Base-by-base conservation (phyloP, 2,888 invertebrate species). In the Hirtodrosophila histrioides region DNA sequence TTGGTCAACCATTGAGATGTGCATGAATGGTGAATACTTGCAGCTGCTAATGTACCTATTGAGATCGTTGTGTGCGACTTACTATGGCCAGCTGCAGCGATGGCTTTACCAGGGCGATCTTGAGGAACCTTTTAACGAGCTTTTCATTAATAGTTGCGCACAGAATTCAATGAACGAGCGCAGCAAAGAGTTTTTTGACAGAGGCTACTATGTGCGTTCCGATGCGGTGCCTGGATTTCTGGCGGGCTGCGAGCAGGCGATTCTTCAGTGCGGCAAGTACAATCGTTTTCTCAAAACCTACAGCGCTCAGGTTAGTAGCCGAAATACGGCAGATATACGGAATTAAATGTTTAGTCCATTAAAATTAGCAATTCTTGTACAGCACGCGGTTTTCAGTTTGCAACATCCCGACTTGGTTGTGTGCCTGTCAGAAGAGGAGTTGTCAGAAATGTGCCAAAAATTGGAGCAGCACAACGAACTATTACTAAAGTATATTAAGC, bases 91-190 rank as follows among this genome's bases (percentile, higher is more conserved):
- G 88, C 93, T 98, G 35, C 94, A 96, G 86, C 94, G 95, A 63
- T 98, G 98, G 95, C 94, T 98, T 65, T 95, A 97, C 86, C 95
- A 97, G 89, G 98, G 98, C 0, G 93, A 94, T 51, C 92, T 97
- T 11, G 95, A 96, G 68, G 97, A 97, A 90, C 93, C 93, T 10
- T 95, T 94, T 85, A 94, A 95, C 75, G 98, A 98, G 92, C 96
- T 97, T 82, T 97, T 98, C 91, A 95, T 98, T 4, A 62, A 11
- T 53, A 78, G 82, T 4, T 88, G 87, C 63, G 71, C 86, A 0
- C 84, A 88, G 43, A 85, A 85, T 48, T 87, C 89, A 60, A 4
- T 37, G 3, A 75, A 89, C 6, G 78, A 86, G 55, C 86, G 89
- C 60, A 91, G 90, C 4, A 92, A 92, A 65, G 89, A 90, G 33